Evolutionary conservation across 1,140 invertebrate species (phyloP), one percentile per base, ranked within the genome.

Genomic region (Coptotermes formosanus): DNA sequence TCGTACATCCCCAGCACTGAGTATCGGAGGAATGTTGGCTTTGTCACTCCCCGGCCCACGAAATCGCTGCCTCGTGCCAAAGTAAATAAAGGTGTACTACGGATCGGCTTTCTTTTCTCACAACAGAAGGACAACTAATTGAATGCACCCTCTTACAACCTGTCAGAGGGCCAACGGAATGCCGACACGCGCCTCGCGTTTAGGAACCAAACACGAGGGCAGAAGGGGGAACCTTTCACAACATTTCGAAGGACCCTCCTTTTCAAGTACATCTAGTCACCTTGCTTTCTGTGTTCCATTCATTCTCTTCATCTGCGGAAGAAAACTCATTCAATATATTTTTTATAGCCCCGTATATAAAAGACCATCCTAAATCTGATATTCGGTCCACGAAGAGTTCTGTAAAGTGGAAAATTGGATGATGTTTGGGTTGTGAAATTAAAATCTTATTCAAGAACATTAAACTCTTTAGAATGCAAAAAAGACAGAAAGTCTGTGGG

Each of bases 231-330:
- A 8, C 64, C 64, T 75, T 75, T 75, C 64, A 75, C 64, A 75
- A 75, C 64, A 75, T 75, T 75, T 75, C 25, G 64, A 75, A 75
- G 64, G 64, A 75, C 64, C 64, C 64, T 75, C 64, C 52, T 75
- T 75, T 75, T 25, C 64, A 75, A 75, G n/a, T 3, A 75, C 64
- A 23, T 19, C 25, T 19, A 23, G 59, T n/a, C 59, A 75, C 64
- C 64, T 75, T 30, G 64, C 64, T 75, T n/a, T 75, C n/a, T 12
- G 8, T 30, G 64, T 25, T 30, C 4, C n/a, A 30, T 75, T 75
- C 64, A 75, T 30, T 75, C 64, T 30, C 14, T 75, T 75, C 64
- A 75, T 75, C 25, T 25, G 25, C 64, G 8, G 25, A 30, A 25
- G 64, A 75, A 75, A 30, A 75, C 64, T 9, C 64, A 75, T 30